These are phyloP conservation scores for Uromys caudimaculatus DNA, from an alignment of 2,797 vertebrate genomes.

Conservation along the genomic window DNA sequence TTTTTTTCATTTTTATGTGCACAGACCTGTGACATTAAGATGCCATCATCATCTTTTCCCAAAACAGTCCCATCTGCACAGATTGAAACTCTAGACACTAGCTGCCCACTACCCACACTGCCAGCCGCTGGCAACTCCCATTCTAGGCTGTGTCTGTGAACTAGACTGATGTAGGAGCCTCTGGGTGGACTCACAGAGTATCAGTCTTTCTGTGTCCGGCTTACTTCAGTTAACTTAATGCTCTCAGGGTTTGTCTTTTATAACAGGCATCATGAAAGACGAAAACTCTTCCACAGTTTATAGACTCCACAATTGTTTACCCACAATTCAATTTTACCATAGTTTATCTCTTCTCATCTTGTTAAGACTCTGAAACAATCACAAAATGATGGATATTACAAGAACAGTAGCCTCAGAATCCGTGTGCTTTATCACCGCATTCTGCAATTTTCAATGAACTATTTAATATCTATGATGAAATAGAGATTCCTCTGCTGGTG, in stretches of 20 bases:
- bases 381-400: not conserved
- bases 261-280: not conserved
- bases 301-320: not conserved
- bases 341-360: not conserved
- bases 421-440: not conserved
- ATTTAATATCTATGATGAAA: not conserved
- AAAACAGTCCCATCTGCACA: not conserved
- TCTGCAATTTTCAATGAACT: not conserved
- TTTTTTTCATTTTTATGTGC: not conserved
- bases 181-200: accelerated
- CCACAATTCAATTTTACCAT: not conserved
- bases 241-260: not conserved
- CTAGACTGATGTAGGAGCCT: not conserved
- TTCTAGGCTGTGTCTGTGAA: not conserved
- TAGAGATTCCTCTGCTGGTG: not conserved
- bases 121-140: not conserved
- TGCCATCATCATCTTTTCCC: not conserved
- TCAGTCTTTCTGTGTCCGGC: not conserved
- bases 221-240: not conserved
- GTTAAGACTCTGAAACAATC: not conserved
- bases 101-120: not conserved
- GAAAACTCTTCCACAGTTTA: not conserved
- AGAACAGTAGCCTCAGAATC: not conserved
- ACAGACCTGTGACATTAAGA: not conserved
- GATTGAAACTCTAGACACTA: not conserved